A percentile compares a stretch with the other conserved stretches of the same genome.
Conservation (phyloP, 2,888 invertebrate genomes). For the Agrochola lota region DNA sequence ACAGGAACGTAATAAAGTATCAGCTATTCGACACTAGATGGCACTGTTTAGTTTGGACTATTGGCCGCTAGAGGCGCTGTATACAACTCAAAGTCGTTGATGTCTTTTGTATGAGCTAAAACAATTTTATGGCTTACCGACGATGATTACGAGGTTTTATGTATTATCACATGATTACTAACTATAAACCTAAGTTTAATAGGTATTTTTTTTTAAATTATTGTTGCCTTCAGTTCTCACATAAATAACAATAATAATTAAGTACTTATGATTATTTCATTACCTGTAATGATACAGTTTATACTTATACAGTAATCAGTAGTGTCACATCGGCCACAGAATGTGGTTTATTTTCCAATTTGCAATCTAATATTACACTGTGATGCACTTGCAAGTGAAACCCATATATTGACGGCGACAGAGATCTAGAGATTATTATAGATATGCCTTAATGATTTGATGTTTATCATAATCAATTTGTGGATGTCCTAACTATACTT, state of each 20-base stretch:
- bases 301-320: slow-evolving; percentile 37
- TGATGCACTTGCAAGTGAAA: slow-evolving; percentile 69
- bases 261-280: slow-evolving; percentile 15
- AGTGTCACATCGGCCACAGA: slow-evolving; percentile 55
- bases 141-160: background rate
- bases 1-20: slow-evolving; percentile 36
- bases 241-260: background rate
- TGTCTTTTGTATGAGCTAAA: slow-evolving; percentile 59
- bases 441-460: slow-evolving; percentile 8
- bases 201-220: background rate
- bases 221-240: slow-evolving; percentile 2
- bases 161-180: background rate
- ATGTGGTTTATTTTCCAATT: slow-evolving; percentile 73
- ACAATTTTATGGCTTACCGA: background rate
- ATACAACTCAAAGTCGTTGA: slow-evolving; percentile 43
- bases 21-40: slow-evolving; percentile 55
- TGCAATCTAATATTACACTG: slow-evolving; percentile 59
- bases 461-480: background rate
- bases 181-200: slow-evolving; percentile 5
- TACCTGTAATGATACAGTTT: slow-evolving; percentile 3
- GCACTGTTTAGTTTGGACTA: slow-evolving; percentile 2
- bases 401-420: slow-evolving; percentile 52
- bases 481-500: background rate
- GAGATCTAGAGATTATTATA: slow-evolving; percentile 25
- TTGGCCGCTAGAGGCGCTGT: slow-evolving; percentile 23